Conservation (phyloP, 2,113 vertebrate species). For the Mola mola region DNA sequence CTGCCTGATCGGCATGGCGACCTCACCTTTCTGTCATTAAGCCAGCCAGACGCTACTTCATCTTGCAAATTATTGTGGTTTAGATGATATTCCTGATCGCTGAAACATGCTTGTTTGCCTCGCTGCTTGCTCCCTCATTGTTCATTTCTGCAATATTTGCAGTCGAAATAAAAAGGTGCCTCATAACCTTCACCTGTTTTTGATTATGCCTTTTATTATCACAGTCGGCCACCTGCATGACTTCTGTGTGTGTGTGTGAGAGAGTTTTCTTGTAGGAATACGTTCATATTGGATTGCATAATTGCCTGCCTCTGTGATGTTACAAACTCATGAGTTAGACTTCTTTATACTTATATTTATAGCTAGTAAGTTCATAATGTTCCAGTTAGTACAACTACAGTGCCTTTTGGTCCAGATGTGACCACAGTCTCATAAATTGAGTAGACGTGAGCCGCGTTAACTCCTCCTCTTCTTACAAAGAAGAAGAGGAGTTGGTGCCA, state of each 20-base stretch:
- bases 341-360: too few relatives aligned
- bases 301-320: constrained; percentile 25
- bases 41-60: constrained; percentile 81
- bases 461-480: too few relatives aligned
- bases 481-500: too few relatives aligned
- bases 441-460: too few relatives aligned
- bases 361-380: too few relatives aligned
- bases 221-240: constrained; percentile 35
- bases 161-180: constrained; percentile 18
- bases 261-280: neutral
- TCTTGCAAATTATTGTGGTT: constrained; percentile 70
- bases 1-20: constrained; percentile 2
- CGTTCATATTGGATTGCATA: constrained; percentile 43
- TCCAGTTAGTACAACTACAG: too few relatives aligned
- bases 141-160: constrained; percentile 51
- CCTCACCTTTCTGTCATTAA: constrained; percentile 74
- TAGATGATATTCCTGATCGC: constrained; percentile 67
- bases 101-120: constrained; percentile 30
- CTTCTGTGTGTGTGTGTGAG: constrained; percentile 2
- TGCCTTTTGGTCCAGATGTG: neutral
- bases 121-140: neutral
- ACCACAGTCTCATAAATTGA: too few relatives aligned
- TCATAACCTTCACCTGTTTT: constrained; percentile 66
- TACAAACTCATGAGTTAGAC: too few relatives aligned
- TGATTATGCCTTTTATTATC: constrained; percentile 70